A percentile compares a stretch with the other conserved stretches of the same genome.
Conservation (phyloP, 2,113 vertebrate genomes). For the Pampusana beccarii region DNA sequence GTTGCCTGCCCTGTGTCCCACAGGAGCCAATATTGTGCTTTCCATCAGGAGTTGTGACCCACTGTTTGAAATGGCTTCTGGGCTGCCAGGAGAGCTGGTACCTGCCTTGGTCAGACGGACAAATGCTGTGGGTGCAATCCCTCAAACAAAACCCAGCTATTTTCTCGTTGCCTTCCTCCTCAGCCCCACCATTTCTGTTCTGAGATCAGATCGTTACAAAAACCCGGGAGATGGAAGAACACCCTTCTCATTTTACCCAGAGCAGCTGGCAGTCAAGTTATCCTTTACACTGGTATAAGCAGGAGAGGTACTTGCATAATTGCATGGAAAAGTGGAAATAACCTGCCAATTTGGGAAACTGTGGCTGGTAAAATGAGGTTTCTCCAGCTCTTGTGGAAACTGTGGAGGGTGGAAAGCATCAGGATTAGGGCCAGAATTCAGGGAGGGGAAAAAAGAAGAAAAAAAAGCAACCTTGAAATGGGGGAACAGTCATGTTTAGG, state of each 20-base stretch:
- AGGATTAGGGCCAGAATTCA: background rate
- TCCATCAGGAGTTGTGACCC: background rate
- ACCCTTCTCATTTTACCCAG: background rate
- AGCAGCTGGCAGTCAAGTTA: background rate
- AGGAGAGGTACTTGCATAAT: slow-evolving; percentile 20
- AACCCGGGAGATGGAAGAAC: background rate
- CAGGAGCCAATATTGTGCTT: rapidly evolving
- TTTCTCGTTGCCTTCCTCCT: background rate
- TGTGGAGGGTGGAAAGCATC: background rate
- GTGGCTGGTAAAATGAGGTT: slow-evolving; percentile 17
- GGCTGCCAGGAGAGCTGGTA: background rate
- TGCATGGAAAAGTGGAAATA: slow-evolving; percentile 13
- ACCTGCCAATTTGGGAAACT: background rate
- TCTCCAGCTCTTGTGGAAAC: background rate
- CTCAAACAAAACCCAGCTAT: background rate
- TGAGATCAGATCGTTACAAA: background rate
- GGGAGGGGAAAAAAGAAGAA: rapidly evolving
- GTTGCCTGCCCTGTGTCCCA: rapidly evolving
- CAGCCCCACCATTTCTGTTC: background rate
- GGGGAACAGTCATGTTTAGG: background rate
- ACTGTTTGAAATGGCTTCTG: background rate
- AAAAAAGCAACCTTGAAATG: background rate
- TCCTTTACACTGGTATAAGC: background rate
- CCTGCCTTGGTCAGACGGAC: background rate
- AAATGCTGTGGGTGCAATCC: background rate